These are phyloP conservation scores for Stylophora pistillata DNA, from an alignment of 64 coral and sea anemone species.

Conservation along the genomic window DNA sequence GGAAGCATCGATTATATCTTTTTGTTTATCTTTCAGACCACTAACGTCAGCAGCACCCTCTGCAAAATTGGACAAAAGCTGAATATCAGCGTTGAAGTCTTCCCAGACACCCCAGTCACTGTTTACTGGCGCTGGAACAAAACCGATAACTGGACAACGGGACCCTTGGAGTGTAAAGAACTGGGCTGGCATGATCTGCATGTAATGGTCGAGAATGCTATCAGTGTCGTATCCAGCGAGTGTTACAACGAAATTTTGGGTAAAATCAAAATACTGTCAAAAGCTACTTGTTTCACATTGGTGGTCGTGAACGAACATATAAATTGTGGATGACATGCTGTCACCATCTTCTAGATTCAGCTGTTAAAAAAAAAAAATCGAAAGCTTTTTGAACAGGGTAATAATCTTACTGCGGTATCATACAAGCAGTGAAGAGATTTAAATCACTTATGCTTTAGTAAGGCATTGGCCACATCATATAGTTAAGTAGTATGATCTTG, in stretches of 20 bases:
- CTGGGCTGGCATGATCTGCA: not conserved
- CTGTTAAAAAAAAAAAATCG: too few species aligned
- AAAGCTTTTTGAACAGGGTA: too few species aligned
- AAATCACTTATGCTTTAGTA: too few species aligned
- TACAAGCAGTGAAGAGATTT: too few species aligned
- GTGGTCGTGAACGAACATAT: too few species aligned
- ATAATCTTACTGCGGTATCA: too few species aligned
- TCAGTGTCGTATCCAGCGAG: constrained; percentile 30
- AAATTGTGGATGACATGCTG: too few species aligned
- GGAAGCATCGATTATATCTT: too few species aligned
- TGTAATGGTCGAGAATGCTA: constrained; percentile 44
- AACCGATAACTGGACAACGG: constrained; percentile 37
- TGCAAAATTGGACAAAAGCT: constrained; percentile 19
- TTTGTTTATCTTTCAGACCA: not conserved
- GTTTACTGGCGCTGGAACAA: not conserved
- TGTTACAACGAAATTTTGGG: constrained; percentile 30
- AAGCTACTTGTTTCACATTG: too few species aligned
- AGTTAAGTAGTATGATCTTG: too few species aligned
- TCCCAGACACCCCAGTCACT: not conserved
- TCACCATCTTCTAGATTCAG: too few species aligned
- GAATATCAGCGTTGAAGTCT: not conserved
- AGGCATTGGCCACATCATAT: too few species aligned
- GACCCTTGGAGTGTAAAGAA: not conserved
- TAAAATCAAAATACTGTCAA: not conserved
- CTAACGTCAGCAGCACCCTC: not conserved